These are phyloP conservation scores for Pocillopora damicornis DNA, from an alignment of 64 coral and sea anemone species.

Conservation along the genomic window DNA sequence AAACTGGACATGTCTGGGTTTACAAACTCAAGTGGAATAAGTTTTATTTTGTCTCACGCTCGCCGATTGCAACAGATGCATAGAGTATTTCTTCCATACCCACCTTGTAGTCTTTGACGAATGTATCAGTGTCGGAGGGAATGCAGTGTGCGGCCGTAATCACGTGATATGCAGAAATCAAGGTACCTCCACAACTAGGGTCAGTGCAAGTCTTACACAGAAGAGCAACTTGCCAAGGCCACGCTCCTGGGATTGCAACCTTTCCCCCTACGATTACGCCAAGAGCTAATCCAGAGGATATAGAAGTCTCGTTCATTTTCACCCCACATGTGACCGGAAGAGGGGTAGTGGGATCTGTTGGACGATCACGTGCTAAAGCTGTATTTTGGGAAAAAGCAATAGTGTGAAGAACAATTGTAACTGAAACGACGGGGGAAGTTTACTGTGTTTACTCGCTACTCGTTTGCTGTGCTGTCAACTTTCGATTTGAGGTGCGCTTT, in stretches of 20 bases:
- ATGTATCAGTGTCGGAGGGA: not conserved
- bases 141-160: constrained; percentile 25
- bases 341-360: not conserved
- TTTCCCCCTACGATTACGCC: constrained; percentile 26
- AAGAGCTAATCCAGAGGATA: not conserved
- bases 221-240: constrained; percentile 35
- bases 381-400: not conserved
- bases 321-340: constrained; percentile 11
- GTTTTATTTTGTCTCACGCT: too few species aligned
- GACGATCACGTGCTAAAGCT: not conserved
- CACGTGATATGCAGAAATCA: constrained; percentile 24
- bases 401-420: not conserved
- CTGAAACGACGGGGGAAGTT: not conserved
- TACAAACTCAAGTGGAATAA: too few species aligned
- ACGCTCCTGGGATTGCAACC: constrained; percentile 18
- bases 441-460: not conserved
- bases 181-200: constrained; percentile 21
- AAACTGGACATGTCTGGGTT: too few species aligned
- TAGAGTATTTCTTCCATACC: not conserved
- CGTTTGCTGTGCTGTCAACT: too few species aligned
- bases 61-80: too few species aligned
- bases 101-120: constrained; percentile 24
- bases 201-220: constrained; percentile 24
- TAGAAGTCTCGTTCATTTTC: not conserved
- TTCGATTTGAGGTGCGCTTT: too few species aligned